Evolutionary conservation across 2,113 vertebrate species (phyloP).

Genomic region (Gallinago undulata): DNA sequence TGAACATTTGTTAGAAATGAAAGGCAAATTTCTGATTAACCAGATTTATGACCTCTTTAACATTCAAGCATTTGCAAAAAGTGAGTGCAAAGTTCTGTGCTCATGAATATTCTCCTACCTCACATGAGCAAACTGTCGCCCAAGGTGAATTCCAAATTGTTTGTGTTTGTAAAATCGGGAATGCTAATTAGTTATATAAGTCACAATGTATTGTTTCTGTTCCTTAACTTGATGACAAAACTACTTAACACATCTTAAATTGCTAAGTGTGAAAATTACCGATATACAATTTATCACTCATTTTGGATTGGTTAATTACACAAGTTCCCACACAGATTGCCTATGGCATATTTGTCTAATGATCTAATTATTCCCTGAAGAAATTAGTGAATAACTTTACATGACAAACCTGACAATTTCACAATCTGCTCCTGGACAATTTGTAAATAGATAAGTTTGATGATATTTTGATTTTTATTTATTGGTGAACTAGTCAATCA

Average conservation of each 20-base stretch:
- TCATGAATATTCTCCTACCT: constrained; percentile 71
- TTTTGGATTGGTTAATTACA: constrained; percentile 71
- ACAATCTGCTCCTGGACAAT: constrained; percentile 67
- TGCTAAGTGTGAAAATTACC: constrained; percentile 67
- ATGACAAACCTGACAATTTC: constrained; percentile 68
- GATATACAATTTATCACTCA: constrained; percentile 70
- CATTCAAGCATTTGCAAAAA: constrained; percentile 66
- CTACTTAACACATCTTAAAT: constrained; percentile 64
- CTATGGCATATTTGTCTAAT: constrained; percentile 68
- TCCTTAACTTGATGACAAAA: constrained; percentile 64
- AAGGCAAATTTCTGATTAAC: constrained; percentile 72
- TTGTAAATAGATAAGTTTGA: constrained; percentile 69
- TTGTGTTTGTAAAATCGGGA: constrained; percentile 67
- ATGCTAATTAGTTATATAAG: constrained; percentile 71
- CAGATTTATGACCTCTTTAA: constrained; percentile 69
- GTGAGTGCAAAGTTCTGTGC: constrained; percentile 61
- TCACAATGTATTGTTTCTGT: constrained; percentile 62
- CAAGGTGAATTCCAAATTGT: constrained; percentile 66
- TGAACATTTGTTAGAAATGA: constrained; percentile 69
- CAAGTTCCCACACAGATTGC: constrained; percentile 68
- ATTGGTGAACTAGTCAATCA: constrained; percentile 68
- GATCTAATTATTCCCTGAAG: constrained; percentile 68
- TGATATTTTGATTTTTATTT: constrained; percentile 71
- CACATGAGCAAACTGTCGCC: constrained; percentile 66
- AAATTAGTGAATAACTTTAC: constrained; percentile 70